A percentile compares a stretch with the other conserved stretches of the same genome.
Conservation (phyloP, 1,140 invertebrate genomes). For the Saccostrea cuccullata region DNA sequence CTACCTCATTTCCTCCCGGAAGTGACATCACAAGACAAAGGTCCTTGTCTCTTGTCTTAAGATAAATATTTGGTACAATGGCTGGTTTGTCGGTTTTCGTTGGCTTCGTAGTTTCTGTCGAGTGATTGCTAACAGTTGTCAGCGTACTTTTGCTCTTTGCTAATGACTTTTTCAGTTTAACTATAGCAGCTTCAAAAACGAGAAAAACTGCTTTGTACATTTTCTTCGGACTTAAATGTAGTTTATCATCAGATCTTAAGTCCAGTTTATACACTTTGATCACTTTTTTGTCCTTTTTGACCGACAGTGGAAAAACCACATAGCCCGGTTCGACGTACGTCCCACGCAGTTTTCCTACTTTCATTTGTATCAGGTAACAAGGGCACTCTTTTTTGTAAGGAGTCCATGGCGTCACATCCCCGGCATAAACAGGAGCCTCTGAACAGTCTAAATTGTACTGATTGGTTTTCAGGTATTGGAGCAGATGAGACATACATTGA, state of each 20-base stretch:
- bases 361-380: slow-evolving; percentile 50
- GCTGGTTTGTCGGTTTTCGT: slow-evolving; percentile 46
- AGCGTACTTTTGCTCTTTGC: slow-evolving; percentile 2
- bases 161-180: slow-evolving; percentile 43
- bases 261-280: slow-evolving; percentile 53
- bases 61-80: slow-evolving; percentile 46
- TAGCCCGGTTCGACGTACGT: slow-evolving; percentile 51
- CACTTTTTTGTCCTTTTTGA: slow-evolving; percentile 45
- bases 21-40: slow-evolving; percentile 52
- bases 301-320: slow-evolving; percentile 55
- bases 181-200: slow-evolving; percentile 51
- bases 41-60: slow-evolving; percentile 53
- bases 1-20: slow-evolving; percentile 51
- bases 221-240: slow-evolving; percentile 59
- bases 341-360: slow-evolving; percentile 47
- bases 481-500: slow-evolving; percentile 45
- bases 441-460: slow-evolving; percentile 51
- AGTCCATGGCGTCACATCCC: slow-evolving; percentile 56
- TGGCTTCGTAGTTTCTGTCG: background rate
- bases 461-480: slow-evolving; percentile 44
- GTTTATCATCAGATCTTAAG: slow-evolving; percentile 55
- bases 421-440: slow-evolving; percentile 52
- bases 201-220: slow-evolving; percentile 51
- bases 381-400: slow-evolving; percentile 47
- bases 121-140: background rate